A percentile compares a stretch with the other conserved stretches of the same genome.
Conservation (phyloP, 2,113 vertebrate genomes). For the Gymnocephalus cernua region DNA sequence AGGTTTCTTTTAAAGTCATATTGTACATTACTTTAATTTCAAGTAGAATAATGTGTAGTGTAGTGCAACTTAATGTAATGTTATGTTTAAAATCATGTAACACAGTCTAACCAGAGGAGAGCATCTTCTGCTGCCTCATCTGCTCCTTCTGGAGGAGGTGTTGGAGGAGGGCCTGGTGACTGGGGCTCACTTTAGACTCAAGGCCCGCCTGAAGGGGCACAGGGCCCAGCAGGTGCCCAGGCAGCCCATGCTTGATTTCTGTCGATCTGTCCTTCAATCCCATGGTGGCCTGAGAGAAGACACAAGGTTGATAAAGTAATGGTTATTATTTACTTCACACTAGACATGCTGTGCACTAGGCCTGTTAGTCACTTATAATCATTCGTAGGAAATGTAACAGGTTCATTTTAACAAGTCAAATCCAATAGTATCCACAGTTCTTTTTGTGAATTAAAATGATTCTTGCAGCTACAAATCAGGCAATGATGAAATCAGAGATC, state of each 20-base stretch:
- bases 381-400: neutral
- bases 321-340: neutral
- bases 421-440: neutral
- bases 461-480: slow-evolving; percentile 6
- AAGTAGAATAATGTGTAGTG: neutral
- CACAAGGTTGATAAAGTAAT: neutral
- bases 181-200: slow-evolving; percentile 94
- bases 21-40: neutral
- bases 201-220: slow-evolving; percentile 87
- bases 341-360: neutral
- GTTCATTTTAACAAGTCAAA: neutral
- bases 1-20: neutral
- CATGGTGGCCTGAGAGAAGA: slow-evolving; percentile 86
- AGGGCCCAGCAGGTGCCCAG: slow-evolving; percentile 89
- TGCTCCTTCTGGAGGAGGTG: slow-evolving; percentile 97
- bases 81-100: neutral
- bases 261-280: slow-evolving; percentile 91
- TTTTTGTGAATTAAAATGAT: slow-evolving; percentile 32
- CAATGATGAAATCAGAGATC: slow-evolving; percentile 12
- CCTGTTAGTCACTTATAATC: neutral
- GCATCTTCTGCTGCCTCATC: slow-evolving; percentile 95
- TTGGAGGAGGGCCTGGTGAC: slow-evolving; percentile 97
- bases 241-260: slow-evolving; percentile 87
- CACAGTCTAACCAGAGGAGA: slow-evolving; percentile 88
- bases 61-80: neutral